Evolutionary conservation across 2,888 invertebrate genomes (phyloP), one percentile per base, ranked within the genome.

Genomic region (Microplitis deprimator): DNA sequence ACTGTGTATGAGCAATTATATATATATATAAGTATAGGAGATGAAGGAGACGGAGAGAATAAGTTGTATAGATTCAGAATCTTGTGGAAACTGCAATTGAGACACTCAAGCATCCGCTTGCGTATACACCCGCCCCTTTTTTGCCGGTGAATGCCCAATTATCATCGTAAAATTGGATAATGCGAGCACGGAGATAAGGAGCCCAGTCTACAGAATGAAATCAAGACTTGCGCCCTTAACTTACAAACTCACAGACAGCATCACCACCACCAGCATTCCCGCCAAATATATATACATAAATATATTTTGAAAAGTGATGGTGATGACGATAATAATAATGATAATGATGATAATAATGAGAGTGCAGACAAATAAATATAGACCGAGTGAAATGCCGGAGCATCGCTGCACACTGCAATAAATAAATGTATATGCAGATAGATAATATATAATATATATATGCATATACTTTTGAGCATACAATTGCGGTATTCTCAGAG

Each of bases 131-230:
- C n/a, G 6, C 78, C 80, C 77, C 71, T 74, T 78, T 80, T 16
- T 5, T 10, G 79, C 65, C 81, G 78, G 70, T 86, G 86, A 88
- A 86, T 87, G 84, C 85, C 86, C 87, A 87, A 88, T 88, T 88
- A 88, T 87, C 87, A 86, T 86, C 85, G 86, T 87, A 85, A 87
- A 87, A 87, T 86, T 86, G 86, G 84, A 88, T 87, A 86, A 87
- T 86, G 82, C 50, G 50, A 50, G 50, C 8, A 13, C 84, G 79
- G 68, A 59, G 68, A 65, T 61, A 64, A 74, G 68, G 72, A 75
- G 64, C n/a, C 62, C 74, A 60, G 13, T 50, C 10, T 75, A 59
- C 41, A 71, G 76, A 76, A 75, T 73, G 80, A 74, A 75, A 68
- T 69, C 68, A 75, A 75, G 73, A 70, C 60, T 61, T 71, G 41